Evolutionary conservation across 1,140 invertebrate species (phyloP), one percentile per base, ranked within the genome.

Genomic region (Sitodiplosis mosellana): DNA sequence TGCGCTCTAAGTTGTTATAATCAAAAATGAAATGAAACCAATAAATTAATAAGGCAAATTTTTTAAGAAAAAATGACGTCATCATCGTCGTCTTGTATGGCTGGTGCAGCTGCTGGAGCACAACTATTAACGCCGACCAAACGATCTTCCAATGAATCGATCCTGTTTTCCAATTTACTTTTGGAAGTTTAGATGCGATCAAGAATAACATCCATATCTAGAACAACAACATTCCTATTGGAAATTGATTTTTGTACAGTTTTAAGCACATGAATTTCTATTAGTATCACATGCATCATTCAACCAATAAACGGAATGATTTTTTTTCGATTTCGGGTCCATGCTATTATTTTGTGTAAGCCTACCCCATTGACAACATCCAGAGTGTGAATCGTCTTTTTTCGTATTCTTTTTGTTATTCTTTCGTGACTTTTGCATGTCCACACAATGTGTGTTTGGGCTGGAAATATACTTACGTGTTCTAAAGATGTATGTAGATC

Each of bases 401-500:
- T n/a, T 14, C 36, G 36, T 50, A 34, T 44, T 27, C n/a, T n/a
- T n/a, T n/a, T n/a, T n/a, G n/a, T n/a, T n/a, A n/a, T n/a, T n/a
- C n/a, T n/a, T n/a, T n/a, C n/a, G 40, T 18, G 41, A 45, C 33
- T 44, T 45, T 45, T 45, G 42, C 47, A 45, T 48, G n/a, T n/a
- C n/a, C n/a, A n/a, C n/a, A n/a, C n/a, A n/a, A n/a, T n/a, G 14
- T 45, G 21, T 22, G 17, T 22, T 44, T 20, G 21, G 10, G 10
- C 27, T 3, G 27, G 15, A 46, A 33, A 27, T 46, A 27, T 62
- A 70, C 68, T 73, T 64, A 77, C 75, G 68, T 73, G 74, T 67
- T 77, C 72, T 59, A 77, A 65, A 55, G 72, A 73, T 55, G 71
- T 73, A 67, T 76, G 76, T 63, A 77, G 75, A 15, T 34, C 15